Base-by-base conservation (phyloP, 1,140 invertebrate genomes). In the Trichonephila clavipes region DNA sequence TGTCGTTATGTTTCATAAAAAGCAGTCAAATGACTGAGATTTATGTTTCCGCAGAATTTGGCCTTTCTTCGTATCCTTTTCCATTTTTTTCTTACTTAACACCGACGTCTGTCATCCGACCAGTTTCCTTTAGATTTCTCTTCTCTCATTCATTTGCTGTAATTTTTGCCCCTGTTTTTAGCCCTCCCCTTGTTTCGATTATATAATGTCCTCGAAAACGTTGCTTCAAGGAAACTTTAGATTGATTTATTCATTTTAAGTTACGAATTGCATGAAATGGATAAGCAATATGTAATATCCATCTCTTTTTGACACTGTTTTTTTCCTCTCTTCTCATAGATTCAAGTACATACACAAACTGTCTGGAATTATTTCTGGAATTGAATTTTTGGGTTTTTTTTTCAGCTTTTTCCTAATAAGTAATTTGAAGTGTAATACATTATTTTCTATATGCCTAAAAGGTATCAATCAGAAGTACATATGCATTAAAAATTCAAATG, bases 1-100 rank as follows among this genome's bases (percentile, higher is more conserved):
- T 89, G 66, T 89, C 87, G 87, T 89, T 89, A 88, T 72, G 34
- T 89, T 89, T 89, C 44, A 69, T 62, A 89, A 89, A 88, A 89
- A 72, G 28, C 87, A 58, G 62, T 72, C 66, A 44, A 51, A 72
- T 51, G 66, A 89, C 19, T 44, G 18, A 8, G 87, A 72, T 89
- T 89, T 89, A 89, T 89, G 44, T 89, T 89, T 89, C 87, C 87
- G 66, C 87, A 51, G 34, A 72, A 77, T 40, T 40, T 87, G 85
- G 51, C 59, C 85, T 61, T 87, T 62, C 61, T 87, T 87, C 85
- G 61, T 62, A 87, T 66, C 85, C n/a, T 64, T 87, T 87, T 40
- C 28, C 83, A 14, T 34, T 86, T 28, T 86, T 87, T 58, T 58
- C 59, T 59, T 85, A 12, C 16, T 24, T 28, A 10, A 85, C 58